A percentile compares a stretch with the other conserved stretches of the same genome.
Evolutionary conservation across 1,140 invertebrate genomes (phyloP).

Genomic region (Lordiphosa mommai): DNA sequence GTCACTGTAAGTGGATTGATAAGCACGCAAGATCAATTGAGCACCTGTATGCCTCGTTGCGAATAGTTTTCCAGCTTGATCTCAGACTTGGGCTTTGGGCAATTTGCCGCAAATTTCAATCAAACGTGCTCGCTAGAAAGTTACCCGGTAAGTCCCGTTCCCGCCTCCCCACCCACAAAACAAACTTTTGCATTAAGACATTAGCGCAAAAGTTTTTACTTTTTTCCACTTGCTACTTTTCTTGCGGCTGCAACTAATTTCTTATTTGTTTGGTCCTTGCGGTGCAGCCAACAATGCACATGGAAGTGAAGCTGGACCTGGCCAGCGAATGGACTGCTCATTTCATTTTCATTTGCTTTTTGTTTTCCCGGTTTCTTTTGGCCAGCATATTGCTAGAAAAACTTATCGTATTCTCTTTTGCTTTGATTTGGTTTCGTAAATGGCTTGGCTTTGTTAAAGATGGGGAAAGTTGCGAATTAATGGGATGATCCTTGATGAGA

Average conservation of each 20-base stretch:
- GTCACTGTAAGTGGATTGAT: constrained; percentile 27
- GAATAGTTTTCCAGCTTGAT: constrained; percentile 19
- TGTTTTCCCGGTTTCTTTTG: constrained; percentile 28
- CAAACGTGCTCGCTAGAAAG: constrained; percentile 71
- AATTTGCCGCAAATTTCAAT: constrained; percentile 76
- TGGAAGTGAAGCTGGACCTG: constrained; percentile 10
- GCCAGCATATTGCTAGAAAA: constrained; percentile 66
- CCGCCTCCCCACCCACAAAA: constrained; percentile 34
- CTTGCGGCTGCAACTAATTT: constrained; percentile 67
- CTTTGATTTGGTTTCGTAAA: constrained; percentile 49
- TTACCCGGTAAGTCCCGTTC: constrained; percentile 45
- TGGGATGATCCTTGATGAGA: constrained; percentile 54
- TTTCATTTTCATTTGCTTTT: constrained; percentile 59
- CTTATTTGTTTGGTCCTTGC: constrained; percentile 70
- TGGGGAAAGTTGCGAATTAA: constrained; percentile 24
- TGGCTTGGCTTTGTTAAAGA: constrained; percentile 46
- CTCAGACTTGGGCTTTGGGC: constrained; percentile 39
- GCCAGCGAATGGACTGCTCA: constrained; percentile 55
- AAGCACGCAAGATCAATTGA: constrained; percentile 22
- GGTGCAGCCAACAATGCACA: constrained; percentile 30
- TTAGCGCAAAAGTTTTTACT: constrained; percentile 71
- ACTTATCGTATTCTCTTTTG: constrained; percentile 65
- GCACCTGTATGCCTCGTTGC: constrained; percentile 51
- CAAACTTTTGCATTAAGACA: constrained; percentile 78
- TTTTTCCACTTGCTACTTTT: constrained; percentile 54